Conservation (phyloP, 2,888 invertebrate species). For the Chymomyza procnemis region DNA sequence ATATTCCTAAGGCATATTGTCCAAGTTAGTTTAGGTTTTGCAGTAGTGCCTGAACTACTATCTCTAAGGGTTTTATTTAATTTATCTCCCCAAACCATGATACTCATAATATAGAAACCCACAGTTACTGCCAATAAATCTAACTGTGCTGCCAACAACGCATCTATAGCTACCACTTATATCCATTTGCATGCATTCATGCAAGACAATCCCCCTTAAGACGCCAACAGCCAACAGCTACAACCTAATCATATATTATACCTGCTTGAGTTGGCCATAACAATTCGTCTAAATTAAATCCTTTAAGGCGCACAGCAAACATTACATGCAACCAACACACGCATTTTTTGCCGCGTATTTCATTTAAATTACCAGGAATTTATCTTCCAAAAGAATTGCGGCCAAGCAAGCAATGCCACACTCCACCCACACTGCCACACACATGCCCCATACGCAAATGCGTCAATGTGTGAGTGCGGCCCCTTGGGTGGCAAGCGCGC, state of each 20-base stretch:
- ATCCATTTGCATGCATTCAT: neutral
- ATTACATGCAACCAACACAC: constrained; percentile 14
- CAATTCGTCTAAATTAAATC: constrained; percentile 65
- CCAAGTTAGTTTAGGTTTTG: no score
- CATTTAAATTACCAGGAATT: constrained; percentile 65
- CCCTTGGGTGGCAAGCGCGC: constrained; percentile 64
- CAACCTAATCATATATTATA: neutral
- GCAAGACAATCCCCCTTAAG: neutral
- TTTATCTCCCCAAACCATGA: no score
- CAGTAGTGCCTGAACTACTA: no score
- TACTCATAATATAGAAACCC: no score
- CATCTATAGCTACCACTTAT: neutral
- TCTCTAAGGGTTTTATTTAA: no score
- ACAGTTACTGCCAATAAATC: no score
- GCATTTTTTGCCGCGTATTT: constrained; percentile 53
- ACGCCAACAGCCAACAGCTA: neutral
- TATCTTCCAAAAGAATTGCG: constrained; percentile 31
- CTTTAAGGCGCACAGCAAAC: constrained; percentile 49
- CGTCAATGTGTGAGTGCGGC: constrained; percentile 38
- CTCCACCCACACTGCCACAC: neutral
- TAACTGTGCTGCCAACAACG: no score
- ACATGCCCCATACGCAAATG: constrained; percentile 11
- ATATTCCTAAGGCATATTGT: no score
- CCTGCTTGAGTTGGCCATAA: constrained; percentile 31
- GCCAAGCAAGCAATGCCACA: neutral